These are phyloP conservation scores for Glandiceps talaboti DNA, from an alignment of 53 echinoderm and acorn worm genomes.

Conservation along the genomic window DNA sequence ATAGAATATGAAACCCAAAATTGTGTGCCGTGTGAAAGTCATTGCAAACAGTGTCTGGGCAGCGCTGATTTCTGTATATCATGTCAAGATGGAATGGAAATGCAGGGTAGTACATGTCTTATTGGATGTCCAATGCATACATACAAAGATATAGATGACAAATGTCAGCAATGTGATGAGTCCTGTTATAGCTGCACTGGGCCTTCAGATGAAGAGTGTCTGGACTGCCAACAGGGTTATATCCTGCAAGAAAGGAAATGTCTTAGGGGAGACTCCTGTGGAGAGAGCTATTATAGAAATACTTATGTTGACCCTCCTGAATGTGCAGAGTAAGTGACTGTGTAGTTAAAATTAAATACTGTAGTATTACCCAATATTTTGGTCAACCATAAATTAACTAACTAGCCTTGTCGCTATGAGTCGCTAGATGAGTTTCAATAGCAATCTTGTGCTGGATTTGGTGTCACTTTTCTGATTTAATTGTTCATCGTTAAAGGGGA, in stretches of 20 bases:
- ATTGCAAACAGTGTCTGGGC: constrained; percentile 32
- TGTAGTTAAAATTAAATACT: too few relatives aligned
- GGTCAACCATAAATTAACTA: too few relatives aligned
- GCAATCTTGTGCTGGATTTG: too few relatives aligned
- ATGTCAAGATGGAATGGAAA: constrained; percentile 29
- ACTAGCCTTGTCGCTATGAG: too few relatives aligned
- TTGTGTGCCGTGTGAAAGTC: constrained; percentile 49
- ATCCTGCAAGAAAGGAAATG: constrained; percentile 36
- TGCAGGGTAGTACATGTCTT: constrained; percentile 26
- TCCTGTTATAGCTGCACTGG: constrained; percentile 23
- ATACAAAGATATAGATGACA: constrained; percentile 25
- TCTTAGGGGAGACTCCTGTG: constrained; percentile 28
- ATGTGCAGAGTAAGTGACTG: not conserved
- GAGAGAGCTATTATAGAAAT: constrained; percentile 19
- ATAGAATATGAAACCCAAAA: constrained; percentile 14
- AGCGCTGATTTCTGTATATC: constrained; percentile 21
- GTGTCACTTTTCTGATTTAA: too few relatives aligned
- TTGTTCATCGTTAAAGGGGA: too few relatives aligned
- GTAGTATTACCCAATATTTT: too few relatives aligned
- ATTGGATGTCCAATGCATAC: constrained; percentile 27
- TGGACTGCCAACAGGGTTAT: constrained; percentile 5
- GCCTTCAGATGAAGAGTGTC: not conserved
- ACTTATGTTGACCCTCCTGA: constrained; percentile 4
- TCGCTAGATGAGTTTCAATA: too few relatives aligned
- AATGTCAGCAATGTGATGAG: constrained; percentile 13